Evolutionary conservation across 2,113 vertebrate species (phyloP).

Genomic region (Rhombomys opimus): DNA sequence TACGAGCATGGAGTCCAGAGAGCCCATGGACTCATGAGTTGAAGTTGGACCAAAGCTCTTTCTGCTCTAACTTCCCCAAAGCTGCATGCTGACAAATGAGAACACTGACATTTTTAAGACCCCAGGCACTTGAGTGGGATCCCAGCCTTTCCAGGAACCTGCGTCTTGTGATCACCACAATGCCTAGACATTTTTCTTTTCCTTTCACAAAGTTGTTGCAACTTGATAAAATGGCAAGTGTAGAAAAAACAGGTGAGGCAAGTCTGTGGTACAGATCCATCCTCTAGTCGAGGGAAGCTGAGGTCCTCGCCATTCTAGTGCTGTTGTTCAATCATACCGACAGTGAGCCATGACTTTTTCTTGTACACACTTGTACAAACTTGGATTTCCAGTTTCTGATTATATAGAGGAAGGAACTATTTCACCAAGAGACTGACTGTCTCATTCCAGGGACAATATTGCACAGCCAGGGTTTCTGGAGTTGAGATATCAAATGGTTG

Average conservation of each 20-base stretch:
- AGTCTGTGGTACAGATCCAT: too few species aligned
- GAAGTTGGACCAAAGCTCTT: background rate
- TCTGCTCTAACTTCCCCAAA: background rate
- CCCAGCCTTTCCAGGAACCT: background rate
- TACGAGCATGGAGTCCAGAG: background rate
- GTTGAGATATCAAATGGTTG: background rate
- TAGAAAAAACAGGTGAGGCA: background rate
- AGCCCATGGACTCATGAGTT: background rate
- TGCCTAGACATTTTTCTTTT: background rate
- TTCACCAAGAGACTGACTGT: background rate
- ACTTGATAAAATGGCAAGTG: background rate
- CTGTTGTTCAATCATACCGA: fast-evolving
- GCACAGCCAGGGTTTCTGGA: background rate
- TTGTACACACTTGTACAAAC: background rate
- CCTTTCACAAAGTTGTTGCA: background rate
- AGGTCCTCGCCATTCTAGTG: background rate
- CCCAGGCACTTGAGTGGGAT: fast-evolving
- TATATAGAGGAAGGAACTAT: background rate
- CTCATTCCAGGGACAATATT: background rate
- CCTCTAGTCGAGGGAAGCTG: background rate
- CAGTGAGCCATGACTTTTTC: too few species aligned
- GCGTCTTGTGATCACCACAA: too few species aligned
- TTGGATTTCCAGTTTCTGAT: background rate
- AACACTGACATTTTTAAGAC: background rate
- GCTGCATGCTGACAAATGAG: background rate